Evolutionary conservation across 2,888 invertebrate species (phyloP), one percentile per base, ranked within the genome.

Genomic region (Eupelmus urozonus): DNA sequence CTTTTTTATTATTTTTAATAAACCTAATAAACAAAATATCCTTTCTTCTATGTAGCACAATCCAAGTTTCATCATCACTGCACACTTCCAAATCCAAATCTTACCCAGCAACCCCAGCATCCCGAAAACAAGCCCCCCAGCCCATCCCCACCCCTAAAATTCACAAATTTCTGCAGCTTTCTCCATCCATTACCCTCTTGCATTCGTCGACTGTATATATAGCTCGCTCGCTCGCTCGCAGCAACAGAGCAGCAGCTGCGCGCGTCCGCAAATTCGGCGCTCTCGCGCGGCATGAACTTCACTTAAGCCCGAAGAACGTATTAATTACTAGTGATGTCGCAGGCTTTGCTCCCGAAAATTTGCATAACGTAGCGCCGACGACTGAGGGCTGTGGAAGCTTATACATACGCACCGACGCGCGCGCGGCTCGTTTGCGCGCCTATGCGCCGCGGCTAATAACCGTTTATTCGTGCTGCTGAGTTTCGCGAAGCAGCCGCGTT

Each of bases 251-350:
- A 20, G 66, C 53, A 40, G 53, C 51, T 34, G 34, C 34, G 34
- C 34, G 66, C 20, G 27, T 9, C 49, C 25, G 25, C 65, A 65
- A 65, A 65, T 53, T 40, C 53, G 34, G 34, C 29, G 40, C 62
- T 59, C 16, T 5, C 23, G n/a, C 29, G 62, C 75, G n/a, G 20
- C 29, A 45, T 27, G 53, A 75, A 62, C 53, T 75, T 23, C 40
- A 27, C 53, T 69, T 69, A 75, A 75, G 75, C 75, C 45, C 65
- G 63, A 63, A 70, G 65, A 76, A 76, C 65, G 57, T 71, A 76
- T 76, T 76, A 76, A 76, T 76, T 76, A 76, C 76, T 70, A 76
- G 70, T 76, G 76, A 76, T 71, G 76, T 76, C 65, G 70, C 57
- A 42, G 53, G 70, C 53, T 25, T 23, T 25, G 20, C n/a, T 18